Evolutionary conservation across 2,797 vertebrate genomes (phyloP), one percentile per base, ranked within the genome.

Genomic region (Parambassis ranga): DNA sequence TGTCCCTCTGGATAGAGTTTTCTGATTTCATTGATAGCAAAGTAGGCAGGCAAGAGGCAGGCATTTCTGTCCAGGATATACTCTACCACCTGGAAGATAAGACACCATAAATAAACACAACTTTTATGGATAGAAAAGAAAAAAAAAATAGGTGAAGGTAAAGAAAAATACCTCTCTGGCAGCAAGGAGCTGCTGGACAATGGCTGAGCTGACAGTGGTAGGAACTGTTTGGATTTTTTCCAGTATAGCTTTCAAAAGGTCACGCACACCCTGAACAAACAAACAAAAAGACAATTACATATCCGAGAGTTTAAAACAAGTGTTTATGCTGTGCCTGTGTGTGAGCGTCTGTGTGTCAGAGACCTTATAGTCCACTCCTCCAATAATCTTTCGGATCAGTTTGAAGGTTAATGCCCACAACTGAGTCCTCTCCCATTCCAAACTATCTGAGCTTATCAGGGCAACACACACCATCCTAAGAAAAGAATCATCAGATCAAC

Each of bases 291-390:
- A n/a, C n/a, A n/a, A n/a, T n/a, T n/a, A 41, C 4, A 55, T 8
- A 47, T n/a, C n/a, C n/a, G n/a, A n/a, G 14, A 59, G 6, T 36
- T 52, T 33, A 31, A 23, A 52, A 36, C 3, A 53, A 1, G 13
- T 26, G 1, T 24, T 13, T 30, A 3, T 49, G 23, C 8, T 23
- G 10, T 5, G 5, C 16, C 5, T 47, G 43, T 10, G 19, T 23
- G 22, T 18, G 24, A 7, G 24, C 41, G 10, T 61, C 3, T 65
- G 30, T 1, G 19, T 33, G 52, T 56, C 5, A 16, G 6, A 47
- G 84, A 99, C 98, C 96, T 99, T 99, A 80, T 99, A 99, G 87
- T 99, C 98, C 50, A 99, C 96, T 52, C 98, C 98, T 59, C 98
- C 98, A 11, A 99, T 98, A 82, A 99, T 97, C 85, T 98, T 99